phyloP scores from a whole-genome alignment of 2,888 invertebrate genomes.

The Agrypnus murinus region DNA sequence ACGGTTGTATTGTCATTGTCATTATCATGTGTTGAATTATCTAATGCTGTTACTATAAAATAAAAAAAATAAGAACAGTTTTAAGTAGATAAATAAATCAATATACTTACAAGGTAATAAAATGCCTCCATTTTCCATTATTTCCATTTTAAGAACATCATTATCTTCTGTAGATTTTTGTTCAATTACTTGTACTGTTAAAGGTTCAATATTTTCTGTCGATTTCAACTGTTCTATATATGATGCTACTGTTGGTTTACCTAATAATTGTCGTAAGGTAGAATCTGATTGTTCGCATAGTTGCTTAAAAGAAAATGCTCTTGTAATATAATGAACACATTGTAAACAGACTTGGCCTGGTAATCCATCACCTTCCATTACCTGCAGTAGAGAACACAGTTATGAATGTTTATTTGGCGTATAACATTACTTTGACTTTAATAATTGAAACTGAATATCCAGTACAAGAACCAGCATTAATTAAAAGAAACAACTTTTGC shows the following conservation, averaged over 20 bases:
- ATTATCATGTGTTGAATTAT: conserved; percentile 47
- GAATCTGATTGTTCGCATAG: conserved; percentile 68
- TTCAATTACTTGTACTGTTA: conserved; percentile 31
- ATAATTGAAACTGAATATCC: too few species aligned
- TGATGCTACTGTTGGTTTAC: conserved; percentile 49
- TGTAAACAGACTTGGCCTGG: conserved; percentile 68
- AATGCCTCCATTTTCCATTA: conserved; percentile 34
- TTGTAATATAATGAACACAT: conserved; percentile 67
- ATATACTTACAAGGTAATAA: conserved; percentile 38
- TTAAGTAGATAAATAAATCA: not conserved
- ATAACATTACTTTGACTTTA: too few species aligned
- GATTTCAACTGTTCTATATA: conserved; percentile 41
- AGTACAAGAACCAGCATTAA: too few species aligned
- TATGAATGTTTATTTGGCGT: too few species aligned
- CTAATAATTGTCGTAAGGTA: conserved; percentile 65
- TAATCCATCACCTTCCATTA: conserved; percentile 67
- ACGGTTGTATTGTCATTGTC: conserved; percentile 37
- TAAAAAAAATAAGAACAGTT: not conserved
- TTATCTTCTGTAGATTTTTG: conserved; percentile 19
- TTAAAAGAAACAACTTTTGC: too few species aligned
- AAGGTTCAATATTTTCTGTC: conserved; percentile 4
- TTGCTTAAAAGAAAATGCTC: conserved; percentile 68
- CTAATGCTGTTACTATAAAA: conserved; percentile 38
- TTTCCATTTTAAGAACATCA: conserved; percentile 38
- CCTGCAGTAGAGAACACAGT: too few species aligned